Conservation (phyloP, 2,113 vertebrate genomes). For the Nerophis lumbriciformis region DNA sequence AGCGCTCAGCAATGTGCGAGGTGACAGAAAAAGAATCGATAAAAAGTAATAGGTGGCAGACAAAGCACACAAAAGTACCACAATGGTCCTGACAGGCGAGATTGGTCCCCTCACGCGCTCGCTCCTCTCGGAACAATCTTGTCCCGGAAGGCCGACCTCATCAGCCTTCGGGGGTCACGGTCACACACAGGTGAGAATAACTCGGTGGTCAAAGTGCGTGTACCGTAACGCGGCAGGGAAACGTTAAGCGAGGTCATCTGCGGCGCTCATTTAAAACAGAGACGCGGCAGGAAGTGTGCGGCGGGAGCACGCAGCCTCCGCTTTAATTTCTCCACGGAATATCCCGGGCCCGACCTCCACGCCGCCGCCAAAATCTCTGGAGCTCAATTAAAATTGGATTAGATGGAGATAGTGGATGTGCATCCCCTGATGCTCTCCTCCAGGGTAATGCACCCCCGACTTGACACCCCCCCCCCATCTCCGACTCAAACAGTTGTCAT, state of each 20-base stretch:
- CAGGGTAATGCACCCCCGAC: conserved; percentile 79
- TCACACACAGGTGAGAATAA: conserved; percentile 57
- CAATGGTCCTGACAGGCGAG: conserved; percentile 74
- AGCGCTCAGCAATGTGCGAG: conserved; percentile 19
- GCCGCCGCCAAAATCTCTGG: conserved; percentile 94
- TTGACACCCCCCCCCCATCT: conserved; percentile 86
- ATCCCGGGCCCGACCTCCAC: conserved; percentile 85
- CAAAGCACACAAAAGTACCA: conserved; percentile 65
- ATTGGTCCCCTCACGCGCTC: conserved; percentile 67
- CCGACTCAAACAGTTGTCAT: conserved; percentile 97
- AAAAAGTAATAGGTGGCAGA: conserved; percentile 39
- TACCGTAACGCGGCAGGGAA: conserved; percentile 62
- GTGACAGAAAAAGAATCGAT: conserved; percentile 56
- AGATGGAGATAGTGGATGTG: conserved; percentile 91
- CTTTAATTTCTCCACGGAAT: conserved; percentile 99
- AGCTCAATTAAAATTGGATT: conserved; percentile 99
- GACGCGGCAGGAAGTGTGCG: conserved; percentile 83
- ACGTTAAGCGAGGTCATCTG: conserved; percentile 83
- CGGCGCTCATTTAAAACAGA: conserved; percentile 91
- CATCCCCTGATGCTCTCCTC: conserved; percentile 86
- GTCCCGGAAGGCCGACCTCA: conserved; percentile 54
- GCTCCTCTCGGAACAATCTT: conserved; percentile 63
- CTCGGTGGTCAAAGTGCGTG: conserved; percentile 28
- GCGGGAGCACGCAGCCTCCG: conserved; percentile 64
- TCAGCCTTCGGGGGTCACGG: conserved; percentile 70